A percentile compares a stretch with the other conserved stretches of the same genome.
phyloP scores from a whole-genome alignment of 2,113 vertebrate genomes.

The Empidonax traillii region DNA sequence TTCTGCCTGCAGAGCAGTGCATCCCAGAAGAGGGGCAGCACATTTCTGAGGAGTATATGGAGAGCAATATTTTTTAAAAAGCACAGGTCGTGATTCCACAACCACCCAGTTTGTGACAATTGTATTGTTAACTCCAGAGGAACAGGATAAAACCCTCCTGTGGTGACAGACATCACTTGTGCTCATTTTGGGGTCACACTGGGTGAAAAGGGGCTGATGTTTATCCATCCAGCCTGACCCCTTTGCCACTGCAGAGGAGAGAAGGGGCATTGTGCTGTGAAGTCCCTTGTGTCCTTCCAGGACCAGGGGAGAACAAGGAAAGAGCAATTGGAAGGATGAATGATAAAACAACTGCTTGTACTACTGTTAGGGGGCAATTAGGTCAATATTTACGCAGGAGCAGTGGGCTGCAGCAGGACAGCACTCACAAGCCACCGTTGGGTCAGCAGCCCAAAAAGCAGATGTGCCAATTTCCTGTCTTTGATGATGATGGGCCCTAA shows the following conservation, averaged over 20 bases:
- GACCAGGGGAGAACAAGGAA: background rate
- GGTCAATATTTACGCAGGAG: slow-evolving; percentile 6
- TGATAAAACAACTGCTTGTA: slow-evolving; percentile 44
- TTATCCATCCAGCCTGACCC: background rate
- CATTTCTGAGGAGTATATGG: background rate
- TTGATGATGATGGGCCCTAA: slow-evolving; percentile 79
- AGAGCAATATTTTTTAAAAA: background rate
- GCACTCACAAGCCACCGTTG: slow-evolving; percentile 28
- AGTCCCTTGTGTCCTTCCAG: background rate
- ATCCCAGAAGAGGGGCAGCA: background rate
- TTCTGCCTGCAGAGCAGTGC: background rate
- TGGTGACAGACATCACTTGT: background rate
- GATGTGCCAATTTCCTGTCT: slow-evolving; percentile 81
- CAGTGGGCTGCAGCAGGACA: slow-evolving; percentile 49
- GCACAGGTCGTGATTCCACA: fast-evolving
- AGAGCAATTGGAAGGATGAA: slow-evolving; percentile 47
- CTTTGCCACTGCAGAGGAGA: background rate
- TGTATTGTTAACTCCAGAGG: background rate
- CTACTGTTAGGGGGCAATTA: slow-evolving; percentile 48
- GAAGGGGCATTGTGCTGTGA: background rate
- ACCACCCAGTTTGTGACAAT: background rate
- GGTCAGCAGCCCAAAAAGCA: slow-evolving; percentile 76
- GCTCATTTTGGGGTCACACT: background rate
- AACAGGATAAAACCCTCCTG: background rate
- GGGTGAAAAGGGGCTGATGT: background rate